These are phyloP conservation scores for Ophioninae sp. DNA, from an alignment of 2,888 invertebrate genomes.

Conservation along the genomic window DNA sequence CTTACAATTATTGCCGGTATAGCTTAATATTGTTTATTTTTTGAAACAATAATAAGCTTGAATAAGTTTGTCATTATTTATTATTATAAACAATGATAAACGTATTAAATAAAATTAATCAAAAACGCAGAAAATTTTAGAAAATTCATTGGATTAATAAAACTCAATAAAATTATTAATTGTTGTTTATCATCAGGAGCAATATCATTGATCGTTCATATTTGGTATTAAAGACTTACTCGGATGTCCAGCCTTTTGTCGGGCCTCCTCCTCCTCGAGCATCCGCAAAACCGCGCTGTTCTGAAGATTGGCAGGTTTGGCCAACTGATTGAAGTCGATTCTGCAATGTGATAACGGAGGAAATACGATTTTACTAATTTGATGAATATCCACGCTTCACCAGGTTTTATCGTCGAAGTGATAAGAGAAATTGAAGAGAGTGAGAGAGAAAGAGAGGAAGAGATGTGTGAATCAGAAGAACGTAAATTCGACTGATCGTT, in stretches of 20 bases:
- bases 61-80: no score
- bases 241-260: constrained; percentile 84
- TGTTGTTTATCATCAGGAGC: no score
- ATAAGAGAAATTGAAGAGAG: constrained; percentile 1
- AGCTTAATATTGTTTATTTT: no score
- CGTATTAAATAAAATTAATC: no score
- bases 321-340: constrained; percentile 89
- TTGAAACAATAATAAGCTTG: no score
- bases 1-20: no score
- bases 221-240: constrained; percentile 82
- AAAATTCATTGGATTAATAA: no score
- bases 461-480: constrained; percentile 13
- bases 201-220: neutral
- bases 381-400: constrained; percentile 7
- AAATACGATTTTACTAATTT: constrained; percentile 13
- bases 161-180: no score
- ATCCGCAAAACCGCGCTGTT: constrained; percentile 93
- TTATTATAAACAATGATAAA: no score
- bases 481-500: constrained; percentile 56
- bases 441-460: neutral
- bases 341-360: constrained; percentile 80
- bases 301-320: constrained; percentile 90
- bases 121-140: no score
- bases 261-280: constrained; percentile 91
- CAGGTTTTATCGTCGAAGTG: constrained; percentile 57